Evolutionary conservation across 2,113 vertebrate species (phyloP).

Genomic region (Rhodinocichla rosea): DNA sequence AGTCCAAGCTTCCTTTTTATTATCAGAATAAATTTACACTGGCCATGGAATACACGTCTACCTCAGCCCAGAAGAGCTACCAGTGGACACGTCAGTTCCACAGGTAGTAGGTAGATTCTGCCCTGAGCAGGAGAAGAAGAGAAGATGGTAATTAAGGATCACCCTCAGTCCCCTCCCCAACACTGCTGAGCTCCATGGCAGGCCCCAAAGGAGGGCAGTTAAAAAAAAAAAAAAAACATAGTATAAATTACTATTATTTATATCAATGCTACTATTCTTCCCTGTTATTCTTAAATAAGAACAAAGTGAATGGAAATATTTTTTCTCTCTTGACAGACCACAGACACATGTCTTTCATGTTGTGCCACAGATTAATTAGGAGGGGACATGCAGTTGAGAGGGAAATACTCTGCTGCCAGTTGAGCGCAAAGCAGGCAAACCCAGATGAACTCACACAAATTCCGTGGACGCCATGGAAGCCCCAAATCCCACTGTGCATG

Average conservation of each 20-base stretch:
- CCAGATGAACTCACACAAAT: background rate
- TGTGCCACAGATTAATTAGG: background rate
- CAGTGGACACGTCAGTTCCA: background rate
- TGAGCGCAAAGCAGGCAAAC: background rate
- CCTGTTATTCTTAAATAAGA: background rate
- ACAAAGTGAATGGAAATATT: background rate
- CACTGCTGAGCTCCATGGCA: background rate
- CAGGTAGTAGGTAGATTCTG: background rate
- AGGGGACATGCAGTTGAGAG: background rate
- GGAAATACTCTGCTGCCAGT: fast-evolving
- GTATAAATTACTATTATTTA: background rate
- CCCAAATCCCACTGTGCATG: background rate
- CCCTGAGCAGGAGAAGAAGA: background rate
- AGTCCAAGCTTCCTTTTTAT: background rate
- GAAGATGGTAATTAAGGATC: background rate
- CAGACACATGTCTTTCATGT: background rate
- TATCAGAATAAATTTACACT: background rate
- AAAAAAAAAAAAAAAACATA: background rate
- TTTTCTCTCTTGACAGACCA: background rate
- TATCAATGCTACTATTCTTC: background rate
- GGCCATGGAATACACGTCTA: background rate
- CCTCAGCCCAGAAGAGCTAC: background rate
- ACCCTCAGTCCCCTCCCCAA: background rate
- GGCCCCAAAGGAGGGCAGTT: background rate
- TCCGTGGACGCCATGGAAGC: background rate